Percentiles rank a stretch among this genome's conserved stretches.
These are phyloP conservation scores for Sus cebifrons DNA, from an alignment of 2,797 vertebrate genomes.

Conservation along the genomic window DNA sequence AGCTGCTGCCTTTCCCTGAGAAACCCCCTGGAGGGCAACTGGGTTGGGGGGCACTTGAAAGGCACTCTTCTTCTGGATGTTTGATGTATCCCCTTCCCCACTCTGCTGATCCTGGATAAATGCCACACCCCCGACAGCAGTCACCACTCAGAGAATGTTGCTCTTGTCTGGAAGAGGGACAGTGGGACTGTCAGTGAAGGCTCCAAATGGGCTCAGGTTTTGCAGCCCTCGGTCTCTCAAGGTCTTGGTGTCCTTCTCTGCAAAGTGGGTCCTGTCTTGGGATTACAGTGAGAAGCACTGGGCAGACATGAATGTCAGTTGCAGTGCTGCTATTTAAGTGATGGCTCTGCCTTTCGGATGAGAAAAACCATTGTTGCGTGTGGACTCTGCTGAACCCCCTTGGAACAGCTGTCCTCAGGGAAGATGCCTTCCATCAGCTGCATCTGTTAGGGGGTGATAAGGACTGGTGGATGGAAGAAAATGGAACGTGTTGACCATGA, in stretches of 20 bases:
- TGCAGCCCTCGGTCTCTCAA: background rate
- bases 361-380: background rate
- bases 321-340: background rate
- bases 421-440: background rate
- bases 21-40: background rate
- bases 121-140: no score
- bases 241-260: background rate
- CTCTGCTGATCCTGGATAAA: background rate
- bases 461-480: background rate
- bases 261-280: background rate
- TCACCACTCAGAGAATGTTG: fast-evolving
- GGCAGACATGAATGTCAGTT: background rate
- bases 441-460: background rate
- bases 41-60: conserved; percentile 49
- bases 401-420: background rate
- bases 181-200: background rate
- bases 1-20: conserved; percentile 45
- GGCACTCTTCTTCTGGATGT: conserved; percentile 59
- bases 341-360: background rate
- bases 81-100: conserved; percentile 45
- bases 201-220: background rate
- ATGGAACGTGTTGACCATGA: fast-evolving
- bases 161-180: background rate
- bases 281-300: fast-evolving
- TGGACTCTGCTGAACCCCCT: background rate